Evolutionary conservation across 2,797 vertebrate genomes (phyloP), one percentile per base, ranked within the genome.

Genomic region (Tokudaia tokunoshimensis): DNA sequence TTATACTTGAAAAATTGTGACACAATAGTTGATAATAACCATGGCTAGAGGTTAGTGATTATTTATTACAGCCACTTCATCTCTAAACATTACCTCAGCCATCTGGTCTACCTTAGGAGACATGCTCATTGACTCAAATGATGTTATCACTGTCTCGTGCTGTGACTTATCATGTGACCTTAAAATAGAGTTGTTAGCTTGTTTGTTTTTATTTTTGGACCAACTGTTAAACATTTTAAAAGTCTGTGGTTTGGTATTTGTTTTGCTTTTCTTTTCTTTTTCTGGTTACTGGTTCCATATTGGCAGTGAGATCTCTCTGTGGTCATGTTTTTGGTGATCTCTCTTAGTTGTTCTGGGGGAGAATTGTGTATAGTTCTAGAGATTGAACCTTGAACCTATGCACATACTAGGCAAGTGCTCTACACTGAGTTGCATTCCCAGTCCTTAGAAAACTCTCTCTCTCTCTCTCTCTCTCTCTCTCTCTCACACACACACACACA

Each of bases 211-310:
- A 67, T 65, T 79, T 94, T 57, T 87, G 57, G 89, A 88, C 24
- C 90, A 20, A 85, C 29, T 57, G 76, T 81, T 47, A 83, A 90
- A 90, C 8, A 61, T 81, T 84, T 59, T 22, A 15, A 82, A 82
- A 90, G 72, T 50, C 87, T 87, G 2, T 44, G 15, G 52, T 74
- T 95, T 70, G n/a, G 50, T 26, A 44, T 90, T 67, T 80, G 34
- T 44, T 82, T 78, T 89, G 61, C 88, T 83, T 24, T 83, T 92
- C 72, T 50, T 84, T 67, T n/a, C 80, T 95, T 93, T n/a, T 52
- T 93, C 47, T 87, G 34, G 22, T 41, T 57, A 19, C 34, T 19
- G 67, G 50, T 86, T 97, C 86, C 52, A 19, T 52, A 75, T 47
- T 37, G 90, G 50, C 47, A 76, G 50, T 83, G 37, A 37, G 57